phyloP scores from a whole-genome alignment of 2,888 invertebrate genomes.

The Serripes groenlandicus region DNA sequence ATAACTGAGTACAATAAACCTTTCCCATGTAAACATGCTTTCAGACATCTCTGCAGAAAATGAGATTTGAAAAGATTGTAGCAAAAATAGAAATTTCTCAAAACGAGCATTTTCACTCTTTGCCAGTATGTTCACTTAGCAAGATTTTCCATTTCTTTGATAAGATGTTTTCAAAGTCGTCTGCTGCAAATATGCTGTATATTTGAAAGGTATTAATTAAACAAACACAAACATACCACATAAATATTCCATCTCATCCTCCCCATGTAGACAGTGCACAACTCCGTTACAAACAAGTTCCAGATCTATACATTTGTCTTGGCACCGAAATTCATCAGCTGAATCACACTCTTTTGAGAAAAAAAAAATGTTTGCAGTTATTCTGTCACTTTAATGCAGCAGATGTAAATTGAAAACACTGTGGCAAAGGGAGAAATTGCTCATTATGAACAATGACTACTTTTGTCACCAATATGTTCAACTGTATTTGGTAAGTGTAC shows the following conservation, averaged over 20 bases:
- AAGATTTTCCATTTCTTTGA: background rate
- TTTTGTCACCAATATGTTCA: too few relatives aligned
- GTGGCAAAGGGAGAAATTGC: too few relatives aligned
- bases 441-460: too few relatives aligned
- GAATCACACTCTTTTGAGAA: conserved; percentile 26
- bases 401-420: too few relatives aligned
- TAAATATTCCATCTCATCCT: conserved; percentile 26
- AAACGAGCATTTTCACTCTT: background rate
- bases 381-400: too few relatives aligned
- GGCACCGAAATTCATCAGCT: conserved; percentile 34
- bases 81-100: background rate
- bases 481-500: too few relatives aligned
- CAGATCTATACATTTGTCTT: conserved; percentile 36
- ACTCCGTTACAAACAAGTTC: conserved; percentile 35
- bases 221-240: conserved; percentile 23
- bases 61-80: background rate
- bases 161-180: background rate
- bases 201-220: too few relatives aligned
- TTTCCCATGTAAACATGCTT: too few relatives aligned
- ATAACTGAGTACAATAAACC: too few relatives aligned
- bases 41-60: too few relatives aligned
- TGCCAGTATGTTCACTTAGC: background rate
- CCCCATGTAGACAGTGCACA: conserved; percentile 38
- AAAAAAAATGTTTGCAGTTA: background rate
- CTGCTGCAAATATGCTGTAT: too few relatives aligned